These are phyloP conservation scores for Lytechinus pictus DNA, from an alignment of 35 echinoderm and acorn worm species.

Conservation along the genomic window DNA sequence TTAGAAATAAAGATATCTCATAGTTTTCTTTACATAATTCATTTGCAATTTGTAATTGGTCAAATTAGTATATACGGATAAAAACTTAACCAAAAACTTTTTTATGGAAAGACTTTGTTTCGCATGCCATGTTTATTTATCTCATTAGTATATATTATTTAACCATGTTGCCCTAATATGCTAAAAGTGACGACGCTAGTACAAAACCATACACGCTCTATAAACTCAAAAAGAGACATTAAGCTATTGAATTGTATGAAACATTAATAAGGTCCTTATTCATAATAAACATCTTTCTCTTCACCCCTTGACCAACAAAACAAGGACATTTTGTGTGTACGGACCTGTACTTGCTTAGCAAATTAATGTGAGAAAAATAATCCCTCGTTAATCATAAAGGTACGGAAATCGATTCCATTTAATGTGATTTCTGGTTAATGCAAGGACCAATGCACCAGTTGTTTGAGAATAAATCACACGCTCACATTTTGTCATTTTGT, in stretches of 20 bases:
- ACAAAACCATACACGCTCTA: too few species aligned
- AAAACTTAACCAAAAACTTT: too few species aligned
- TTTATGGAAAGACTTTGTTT: too few species aligned
- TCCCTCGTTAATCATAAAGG: not conserved
- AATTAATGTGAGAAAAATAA: conserved; percentile 7
- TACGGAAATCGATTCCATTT: not conserved
- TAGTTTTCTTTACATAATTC: too few species aligned
- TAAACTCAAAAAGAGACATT: not conserved
- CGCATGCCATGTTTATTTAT: too few species aligned
- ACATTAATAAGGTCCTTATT: not conserved
- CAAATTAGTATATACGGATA: too few species aligned
- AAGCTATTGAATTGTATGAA: not conserved
- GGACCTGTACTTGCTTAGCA: conserved; percentile 7
- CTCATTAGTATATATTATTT: too few species aligned
- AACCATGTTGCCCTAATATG: too few species aligned
- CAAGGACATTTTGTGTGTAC: not conserved
- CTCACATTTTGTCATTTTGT: not conserved
- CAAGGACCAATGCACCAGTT: not conserved
- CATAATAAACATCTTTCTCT: not conserved
- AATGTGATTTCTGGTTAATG: not conserved
- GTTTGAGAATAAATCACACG: not conserved
- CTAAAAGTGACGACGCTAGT: too few species aligned
- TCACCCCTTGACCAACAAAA: not conserved
- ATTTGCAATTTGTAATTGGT: too few species aligned
- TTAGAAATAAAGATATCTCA: too few species aligned